These are phyloP conservation scores for Adela reaumurella DNA, from an alignment of 2,888 invertebrate species.

Conservation along the genomic window DNA sequence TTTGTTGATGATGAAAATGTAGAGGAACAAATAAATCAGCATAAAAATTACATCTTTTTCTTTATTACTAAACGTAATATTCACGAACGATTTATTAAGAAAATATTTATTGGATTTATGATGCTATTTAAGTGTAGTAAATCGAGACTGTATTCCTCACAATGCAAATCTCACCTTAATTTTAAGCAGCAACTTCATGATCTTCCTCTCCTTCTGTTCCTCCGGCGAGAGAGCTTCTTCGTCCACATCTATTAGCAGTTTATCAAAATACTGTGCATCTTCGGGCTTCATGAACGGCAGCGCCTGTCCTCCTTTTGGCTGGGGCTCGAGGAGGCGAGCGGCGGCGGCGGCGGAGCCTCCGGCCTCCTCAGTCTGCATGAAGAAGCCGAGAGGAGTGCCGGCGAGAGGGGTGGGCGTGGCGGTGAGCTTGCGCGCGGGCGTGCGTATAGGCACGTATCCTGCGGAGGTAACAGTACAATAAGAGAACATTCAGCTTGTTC, in stretches of 20 bases:
- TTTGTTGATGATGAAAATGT: too few relatives aligned
- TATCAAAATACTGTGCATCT: slow-evolving; percentile 99
- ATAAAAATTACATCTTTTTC: too few relatives aligned
- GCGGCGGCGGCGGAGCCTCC: slow-evolving; percentile 78
- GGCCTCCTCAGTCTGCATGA: slow-evolving; percentile 89
- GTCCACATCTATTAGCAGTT: slow-evolving; percentile 95
- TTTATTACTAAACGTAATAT: too few relatives aligned
- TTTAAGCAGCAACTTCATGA: slow-evolving; percentile 96
- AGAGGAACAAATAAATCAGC: too few relatives aligned
- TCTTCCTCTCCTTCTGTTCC: slow-evolving; percentile 97
- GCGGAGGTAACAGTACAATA: too few relatives aligned
- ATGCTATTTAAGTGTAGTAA: too few relatives aligned
- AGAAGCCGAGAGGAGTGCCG: slow-evolving; percentile 89
- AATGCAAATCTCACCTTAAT: slow-evolving; percentile 79
- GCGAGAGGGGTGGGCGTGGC: slow-evolving; percentile 98
- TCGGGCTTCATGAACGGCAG: slow-evolving; percentile 99
- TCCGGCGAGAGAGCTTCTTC: slow-evolving; percentile 94
- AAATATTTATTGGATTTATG: too few relatives aligned
- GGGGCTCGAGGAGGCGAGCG: slow-evolving; percentile 83
- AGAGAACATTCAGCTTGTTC: too few relatives aligned
- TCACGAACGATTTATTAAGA: too few relatives aligned
- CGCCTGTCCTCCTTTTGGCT: slow-evolving; percentile 89
- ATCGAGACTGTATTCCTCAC: too few relatives aligned
- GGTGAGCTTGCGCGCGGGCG: slow-evolving; percentile 94
- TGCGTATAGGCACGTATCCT: slow-evolving; percentile 93